Evolutionary conservation across 2,113 vertebrate genomes (phyloP).

Genomic region (Tiliqua scincoides): DNA sequence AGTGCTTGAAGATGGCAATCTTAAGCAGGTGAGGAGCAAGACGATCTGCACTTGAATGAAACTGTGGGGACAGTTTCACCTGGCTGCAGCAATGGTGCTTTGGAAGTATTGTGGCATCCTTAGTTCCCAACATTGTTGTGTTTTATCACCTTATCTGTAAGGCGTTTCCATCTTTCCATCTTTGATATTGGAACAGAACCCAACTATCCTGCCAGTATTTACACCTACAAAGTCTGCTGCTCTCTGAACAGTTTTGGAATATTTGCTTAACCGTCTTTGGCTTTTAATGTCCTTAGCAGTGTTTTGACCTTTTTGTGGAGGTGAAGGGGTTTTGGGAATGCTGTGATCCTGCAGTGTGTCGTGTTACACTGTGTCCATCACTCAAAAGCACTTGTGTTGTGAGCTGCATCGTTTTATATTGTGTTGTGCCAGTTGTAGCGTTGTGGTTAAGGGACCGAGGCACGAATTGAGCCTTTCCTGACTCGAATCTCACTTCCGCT

Average conservation of each 20-base stretch:
- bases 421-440: no score
- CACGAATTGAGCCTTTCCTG: no score
- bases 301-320: neutral
- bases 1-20: neutral
- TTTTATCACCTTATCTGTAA: constrained; percentile 15
- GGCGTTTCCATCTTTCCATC: constrained; percentile 3
- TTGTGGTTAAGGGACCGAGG: no score
- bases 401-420: no score
- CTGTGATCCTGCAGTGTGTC: no score
- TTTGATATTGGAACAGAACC: neutral
- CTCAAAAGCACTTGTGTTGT: neutral
- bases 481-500: no score
- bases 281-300: neutral
- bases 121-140: neutral
- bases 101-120: neutral
- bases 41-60: neutral
- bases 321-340: neutral
- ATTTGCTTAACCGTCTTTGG: neutral
- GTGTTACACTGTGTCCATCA: neutral
- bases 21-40: neutral
- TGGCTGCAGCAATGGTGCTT: neutral
- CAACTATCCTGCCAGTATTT: neutral
- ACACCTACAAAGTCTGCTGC: neutral
- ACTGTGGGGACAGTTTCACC: neutral
- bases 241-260: neutral